Base-by-base conservation (phyloP, 2,888 invertebrate genomes). In the Drosophila affinis region DNA sequence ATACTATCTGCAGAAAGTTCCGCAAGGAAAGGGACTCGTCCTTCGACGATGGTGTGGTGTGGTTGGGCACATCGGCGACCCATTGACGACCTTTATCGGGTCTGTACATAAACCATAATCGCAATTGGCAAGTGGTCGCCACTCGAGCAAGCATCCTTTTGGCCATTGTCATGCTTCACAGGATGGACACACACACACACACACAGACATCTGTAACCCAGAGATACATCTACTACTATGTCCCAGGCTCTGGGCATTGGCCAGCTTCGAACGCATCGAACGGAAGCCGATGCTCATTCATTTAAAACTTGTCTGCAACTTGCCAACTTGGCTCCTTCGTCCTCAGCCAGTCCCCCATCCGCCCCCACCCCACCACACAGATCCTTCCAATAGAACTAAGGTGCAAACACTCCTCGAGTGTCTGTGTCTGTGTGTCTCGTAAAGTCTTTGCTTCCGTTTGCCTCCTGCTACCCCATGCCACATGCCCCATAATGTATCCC, bases 301-400 rank as follows among this genome's bases (percentile, higher is more conserved):
- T 90, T 90, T 91, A 81, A 90, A 90, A 90, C 85, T 87, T 91
- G 91, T 90, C 90, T 89, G 88, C 91, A 90, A 90, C 65, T 88
- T 88, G 89, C 85, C 87, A 89, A 89, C 88, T 89, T 73, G 55
- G 58, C 67, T 55, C 52, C 34, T 54, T 32, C 39, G 7, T 9
- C 24, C 5, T 14, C 46, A 53, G 12, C 53, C 21, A 3, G 21
- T 21, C 21, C 21, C 21, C 2, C 46, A n/a, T 24, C 24, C 24
- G 5, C 24, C 24, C 4, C 24, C 0, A 24, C 24, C 24, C 24
- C 24, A 24, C 24, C 0, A 24, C 46, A 32, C 21, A 45, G 39
- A 21, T 39, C 39, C 7, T 39, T n/a, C 7, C n/a, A n/a, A 39
- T n/a, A 7, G 39, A 7, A 45, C 49, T 61, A 74, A 73, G 73